Evolutionary conservation across 2,113 vertebrate genomes (phyloP), one percentile per base, ranked within the genome.

Genomic region (Polypterus senegalus): DNA sequence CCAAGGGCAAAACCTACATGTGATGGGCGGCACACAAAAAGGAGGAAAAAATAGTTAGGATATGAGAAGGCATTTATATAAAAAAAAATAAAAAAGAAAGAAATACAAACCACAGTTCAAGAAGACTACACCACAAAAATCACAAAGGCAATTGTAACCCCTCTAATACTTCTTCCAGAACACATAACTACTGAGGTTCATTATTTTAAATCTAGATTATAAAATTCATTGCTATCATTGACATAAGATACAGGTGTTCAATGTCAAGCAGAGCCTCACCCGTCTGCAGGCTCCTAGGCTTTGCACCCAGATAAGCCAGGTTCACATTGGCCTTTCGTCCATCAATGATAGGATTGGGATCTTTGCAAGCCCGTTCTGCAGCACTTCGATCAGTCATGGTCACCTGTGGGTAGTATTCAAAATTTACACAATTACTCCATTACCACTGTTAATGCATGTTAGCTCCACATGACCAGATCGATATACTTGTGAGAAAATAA

Each of bases 291-390:
- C 88, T 95, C 71, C 95, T 84, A 0, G 95, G 95, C 74, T 98
- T 98, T 69, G 95, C 95, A 5, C 95, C 95, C 72, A 97, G 77
- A 74, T 98, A 98, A 0, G 95, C 94, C 74, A 97, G 79, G 84
- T 98, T 98, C 67, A 98, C 95, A 0, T 98, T 97, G 46, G 95
- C 95, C 76, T 98, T 98, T 63, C 95, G 86, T 67, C 94, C 95
- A 7, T 98, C 95, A 1, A 98, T 98, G 75, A 97, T 97, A 69
- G 95, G 95, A 68, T 98, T 98, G 1, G 95, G 94, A 73, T 98
- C 95, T 79, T 97, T 98, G 74, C 95, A 98, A 1, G 95, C 95
- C 61, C 92, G 77, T 58, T 97, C 95, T 1, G 94, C 95, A 0
- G 94, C 88, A 0, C 85, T 87, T 64, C 91, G 76, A 77, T 98